Conservation (phyloP, 2,888 invertebrate species). For the Syrista parreyssii region DNA sequence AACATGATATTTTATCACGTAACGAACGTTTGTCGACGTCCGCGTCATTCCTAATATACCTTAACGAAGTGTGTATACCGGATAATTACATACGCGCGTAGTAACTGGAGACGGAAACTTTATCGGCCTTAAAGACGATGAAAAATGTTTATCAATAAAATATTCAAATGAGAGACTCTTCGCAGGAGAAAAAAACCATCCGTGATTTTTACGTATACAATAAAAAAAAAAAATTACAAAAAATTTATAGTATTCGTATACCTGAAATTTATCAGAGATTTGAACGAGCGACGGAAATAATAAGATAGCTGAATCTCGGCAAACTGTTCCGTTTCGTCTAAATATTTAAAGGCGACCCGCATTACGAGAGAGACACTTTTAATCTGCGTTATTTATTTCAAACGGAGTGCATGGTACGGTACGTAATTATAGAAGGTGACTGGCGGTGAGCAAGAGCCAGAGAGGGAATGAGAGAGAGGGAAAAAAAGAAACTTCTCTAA, state of each 20-base stretch:
- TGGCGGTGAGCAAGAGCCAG: slow-evolving; percentile 8
- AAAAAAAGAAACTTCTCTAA: slow-evolving; percentile 36
- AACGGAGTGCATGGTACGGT: slow-evolving; percentile 31
- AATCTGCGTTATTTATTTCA: slow-evolving; percentile 60
- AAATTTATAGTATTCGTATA: no score
- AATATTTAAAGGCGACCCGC: slow-evolving; percentile 43
- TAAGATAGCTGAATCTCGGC: not conserved
- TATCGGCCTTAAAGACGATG: not conserved
- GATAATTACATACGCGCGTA: not conserved
- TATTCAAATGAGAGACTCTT: not conserved
- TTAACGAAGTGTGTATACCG: not conserved
- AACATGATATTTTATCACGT: not conserved
- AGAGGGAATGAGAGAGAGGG: slow-evolving; percentile 41
- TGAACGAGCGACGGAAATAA: not conserved
- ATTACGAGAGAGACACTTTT: slow-evolving; percentile 51
- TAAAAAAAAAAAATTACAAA: not conserved
- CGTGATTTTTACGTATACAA: not conserved
- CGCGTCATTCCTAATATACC: not conserved
- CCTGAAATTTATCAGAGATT: no score
- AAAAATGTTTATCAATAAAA: not conserved
- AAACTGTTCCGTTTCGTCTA: slow-evolving; percentile 22
- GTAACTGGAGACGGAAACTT: not conserved
- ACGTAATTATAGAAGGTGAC: slow-evolving; percentile 40
- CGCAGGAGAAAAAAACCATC: not conserved
- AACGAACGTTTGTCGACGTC: not conserved